Base-by-base conservation (phyloP, 2,113 vertebrate species). In the Vombatus ursinus region DNA sequence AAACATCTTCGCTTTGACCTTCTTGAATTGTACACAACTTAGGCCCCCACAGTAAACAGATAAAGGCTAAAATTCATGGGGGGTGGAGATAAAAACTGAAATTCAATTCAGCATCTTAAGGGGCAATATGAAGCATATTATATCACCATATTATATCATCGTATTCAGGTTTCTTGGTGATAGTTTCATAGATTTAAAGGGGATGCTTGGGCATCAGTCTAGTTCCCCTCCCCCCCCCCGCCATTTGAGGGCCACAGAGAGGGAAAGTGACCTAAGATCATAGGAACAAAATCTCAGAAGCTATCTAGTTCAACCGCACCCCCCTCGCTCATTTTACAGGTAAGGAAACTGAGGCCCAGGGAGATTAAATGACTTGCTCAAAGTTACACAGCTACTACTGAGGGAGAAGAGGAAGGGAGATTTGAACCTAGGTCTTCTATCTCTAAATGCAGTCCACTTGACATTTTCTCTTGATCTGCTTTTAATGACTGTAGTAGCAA, bases 401-500 rank as follows among this genome's bases (percentile, higher is more conserved):
- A 16, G 37, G 19, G 61, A n/a, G 37, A n/a, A 5, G 5, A 2
- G 12, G 16, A 84, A 84, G 68, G 14, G 68, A 84, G 14, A 19
- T 84, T 84, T 19, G 37, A 44, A 44, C 37, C 68, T 44, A 77
- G 16, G 68, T 7, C 1, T 37, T n/a, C 68, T 44, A 84, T 19
- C 26, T 44, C 31, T 22, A n/a, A 84, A 44, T 84, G 0, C 16
- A n/a, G 6, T 84, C 14, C 37, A 98, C 96, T 94, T 94, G 92
- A 97, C 96, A 97, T 97, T 95, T 96, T 37, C 93, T 57, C 94
- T 96, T 91, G 97, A 96, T 90, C 92, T 96, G 37, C 95, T 97
- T 93, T 98, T 97, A 97, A 96, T 96, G 96, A 96, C 97, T 96
- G 97, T 98, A 96, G 61, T 54, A 97, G 94, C 37, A 97, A 90